phyloP scores from a whole-genome alignment of 1,140 invertebrate species.

The Drosophila teissieri region DNA sequence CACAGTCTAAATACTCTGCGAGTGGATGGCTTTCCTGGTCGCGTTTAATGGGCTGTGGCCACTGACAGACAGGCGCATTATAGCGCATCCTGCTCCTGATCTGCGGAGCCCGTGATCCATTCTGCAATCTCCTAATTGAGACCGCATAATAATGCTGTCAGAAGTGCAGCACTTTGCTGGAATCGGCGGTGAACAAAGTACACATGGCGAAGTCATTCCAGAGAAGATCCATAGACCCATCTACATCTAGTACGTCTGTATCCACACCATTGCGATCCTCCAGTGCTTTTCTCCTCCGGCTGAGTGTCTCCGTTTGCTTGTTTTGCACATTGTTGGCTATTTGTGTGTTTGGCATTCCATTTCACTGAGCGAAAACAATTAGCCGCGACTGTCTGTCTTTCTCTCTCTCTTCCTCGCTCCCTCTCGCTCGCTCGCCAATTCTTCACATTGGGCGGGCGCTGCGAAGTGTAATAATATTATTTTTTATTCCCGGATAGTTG shows the following conservation, averaged over 20 bases:
- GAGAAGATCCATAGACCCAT: conserved; percentile 27
- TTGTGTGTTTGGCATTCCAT: conserved; percentile 77
- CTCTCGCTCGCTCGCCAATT: conserved; percentile 11
- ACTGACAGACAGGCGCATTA: conserved; percentile 67
- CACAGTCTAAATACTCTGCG: conserved; percentile 36
- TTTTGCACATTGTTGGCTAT: conserved; percentile 78
- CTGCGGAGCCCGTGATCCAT: conserved; percentile 1
- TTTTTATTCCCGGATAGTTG: conserved; percentile 57
- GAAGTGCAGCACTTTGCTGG: conserved; percentile 18
- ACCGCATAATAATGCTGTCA: conserved; percentile 73
- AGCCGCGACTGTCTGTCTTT: conserved; percentile 41
- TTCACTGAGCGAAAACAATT: conserved; percentile 70
- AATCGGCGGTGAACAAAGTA: conserved; percentile 29
- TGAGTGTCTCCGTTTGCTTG: conserved; percentile 63
- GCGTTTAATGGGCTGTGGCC: conserved; percentile 55
- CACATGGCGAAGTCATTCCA: conserved; percentile 59
- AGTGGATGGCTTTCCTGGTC: conserved; percentile 30
- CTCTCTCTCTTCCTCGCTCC: conserved; percentile 19
- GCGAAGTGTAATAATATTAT: conserved; percentile 52
- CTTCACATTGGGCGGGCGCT: conserved; percentile 24
- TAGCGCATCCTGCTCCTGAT: conserved; percentile 33
- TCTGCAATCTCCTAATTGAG: conserved; percentile 59
- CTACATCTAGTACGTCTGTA: neutral
- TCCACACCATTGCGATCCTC: conserved; percentile 8
- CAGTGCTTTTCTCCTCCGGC: conserved; percentile 17